Percentiles rank a stretch among this genome's conserved stretches.
Evolutionary conservation across 2,888 invertebrate genomes (phyloP).

Genomic region (Dysmachus trigonus): DNA sequence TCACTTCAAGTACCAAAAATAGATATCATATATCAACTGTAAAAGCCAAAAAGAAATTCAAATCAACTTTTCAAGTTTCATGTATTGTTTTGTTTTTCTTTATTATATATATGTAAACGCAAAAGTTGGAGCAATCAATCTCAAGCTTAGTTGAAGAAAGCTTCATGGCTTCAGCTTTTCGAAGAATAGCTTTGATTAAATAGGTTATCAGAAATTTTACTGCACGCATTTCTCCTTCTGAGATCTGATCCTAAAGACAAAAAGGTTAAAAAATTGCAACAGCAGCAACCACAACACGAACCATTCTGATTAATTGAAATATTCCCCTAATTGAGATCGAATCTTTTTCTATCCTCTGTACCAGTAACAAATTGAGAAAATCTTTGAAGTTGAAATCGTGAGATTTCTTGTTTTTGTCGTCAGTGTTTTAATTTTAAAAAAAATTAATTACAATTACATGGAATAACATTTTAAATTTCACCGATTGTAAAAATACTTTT

Average conservation of each 20-base stretch:
- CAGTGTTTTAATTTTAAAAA: too few relatives aligned
- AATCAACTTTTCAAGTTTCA: slow-evolving; percentile 22
- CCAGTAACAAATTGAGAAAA: too few relatives aligned
- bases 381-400: too few relatives aligned
- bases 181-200: slow-evolving; percentile 19
- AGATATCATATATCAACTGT: neutral
- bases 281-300: too few relatives aligned
- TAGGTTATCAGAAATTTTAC: slow-evolving; percentile 25
- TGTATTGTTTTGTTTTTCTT: neutral
- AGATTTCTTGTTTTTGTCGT: too few relatives aligned
- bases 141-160: slow-evolving; percentile 24
- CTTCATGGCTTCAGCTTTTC: slow-evolving; percentile 11
- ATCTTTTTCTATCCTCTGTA: too few relatives aligned
- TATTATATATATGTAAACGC: neutral
- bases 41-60: slow-evolving; percentile 14
- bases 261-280: neutral
- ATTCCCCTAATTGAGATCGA: too few relatives aligned
- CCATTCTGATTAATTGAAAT: too few relatives aligned
- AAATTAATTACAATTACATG: too few relatives aligned
- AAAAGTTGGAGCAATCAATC: slow-evolving; percentile 7
- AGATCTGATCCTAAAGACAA: neutral
- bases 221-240: neutral
- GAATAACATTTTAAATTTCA: too few relatives aligned
- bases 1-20: neutral
- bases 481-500: too few relatives aligned